Evolutionary conservation across 2,113 vertebrate species (phyloP).

Genomic region (Leptosomus discolor): DNA sequence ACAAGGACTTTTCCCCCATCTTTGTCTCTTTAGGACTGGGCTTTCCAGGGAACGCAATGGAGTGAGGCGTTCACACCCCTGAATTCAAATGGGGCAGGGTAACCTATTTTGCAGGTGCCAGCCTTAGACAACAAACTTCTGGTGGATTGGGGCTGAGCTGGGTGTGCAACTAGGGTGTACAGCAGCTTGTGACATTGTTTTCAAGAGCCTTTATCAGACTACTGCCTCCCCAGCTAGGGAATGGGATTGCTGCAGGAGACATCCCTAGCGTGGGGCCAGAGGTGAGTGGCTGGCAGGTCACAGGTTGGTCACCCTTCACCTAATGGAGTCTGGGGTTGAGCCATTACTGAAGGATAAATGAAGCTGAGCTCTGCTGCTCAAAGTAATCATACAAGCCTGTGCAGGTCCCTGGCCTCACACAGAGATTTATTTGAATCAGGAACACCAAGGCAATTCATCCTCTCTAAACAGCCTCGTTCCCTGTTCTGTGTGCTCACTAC

Average conservation of each 20-base stretch:
- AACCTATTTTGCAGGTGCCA: not conserved
- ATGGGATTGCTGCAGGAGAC: not conserved
- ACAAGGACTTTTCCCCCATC: not conserved
- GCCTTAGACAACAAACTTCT: not conserved
- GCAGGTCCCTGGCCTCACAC: not conserved
- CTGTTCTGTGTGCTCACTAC: not conserved
- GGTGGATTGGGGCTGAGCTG: not conserved
- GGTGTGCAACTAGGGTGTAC: not conserved
- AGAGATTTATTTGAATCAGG: not conserved
- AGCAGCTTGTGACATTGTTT: not conserved
- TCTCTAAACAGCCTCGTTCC: not conserved
- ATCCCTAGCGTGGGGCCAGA: not conserved
- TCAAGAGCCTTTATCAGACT: not conserved
- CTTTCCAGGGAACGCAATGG: not conserved
- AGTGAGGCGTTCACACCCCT: not conserved
- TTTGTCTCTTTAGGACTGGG: not conserved
- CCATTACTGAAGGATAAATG: not conserved
- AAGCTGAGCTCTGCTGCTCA: not conserved
- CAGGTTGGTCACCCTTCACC: not conserved
- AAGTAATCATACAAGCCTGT: not conserved
- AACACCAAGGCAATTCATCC: constrained; percentile 17
- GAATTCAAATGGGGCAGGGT: not conserved
- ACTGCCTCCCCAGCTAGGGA: not conserved
- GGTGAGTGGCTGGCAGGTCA: not conserved
- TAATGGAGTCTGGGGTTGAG: not conserved